phyloP scores from a whole-genome alignment of 2,888 invertebrate genomes.

The Phaonia tiefii region DNA sequence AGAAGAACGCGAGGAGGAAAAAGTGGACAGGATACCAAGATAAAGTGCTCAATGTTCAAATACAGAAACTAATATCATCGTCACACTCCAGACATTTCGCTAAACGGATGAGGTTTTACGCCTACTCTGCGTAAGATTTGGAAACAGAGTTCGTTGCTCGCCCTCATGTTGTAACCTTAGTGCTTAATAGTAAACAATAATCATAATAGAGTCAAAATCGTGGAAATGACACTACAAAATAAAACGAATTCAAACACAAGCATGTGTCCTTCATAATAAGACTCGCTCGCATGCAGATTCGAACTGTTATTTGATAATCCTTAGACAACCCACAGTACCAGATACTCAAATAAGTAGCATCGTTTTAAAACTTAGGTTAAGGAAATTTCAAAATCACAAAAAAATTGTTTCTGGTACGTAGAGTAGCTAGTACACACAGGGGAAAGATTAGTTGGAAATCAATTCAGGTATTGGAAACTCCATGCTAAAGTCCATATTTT shows the following conservation, averaged over 20 bases:
- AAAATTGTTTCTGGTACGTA: no score
- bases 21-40: slow-evolving; percentile 40
- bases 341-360: no score
- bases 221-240: slow-evolving; percentile 31
- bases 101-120: slow-evolving; percentile 63
- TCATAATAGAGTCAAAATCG: slow-evolving; percentile 60
- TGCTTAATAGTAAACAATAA: slow-evolving; percentile 59
- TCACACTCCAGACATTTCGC: slow-evolving; percentile 24
- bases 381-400: no score
- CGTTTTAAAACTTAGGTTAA: no score
- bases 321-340: slow-evolving; percentile 44
- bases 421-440: no score
- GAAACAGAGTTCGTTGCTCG: slow-evolving; percentile 9
- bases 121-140: slow-evolving; percentile 35
- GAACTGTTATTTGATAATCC: slow-evolving; percentile 57
- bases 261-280: no score
- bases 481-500: no score
- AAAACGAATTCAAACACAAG: slow-evolving; percentile 1
- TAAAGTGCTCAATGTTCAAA: not conserved
- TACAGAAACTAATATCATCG: not conserved
- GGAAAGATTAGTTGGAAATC: no score
- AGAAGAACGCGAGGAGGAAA: slow-evolving; percentile 52
- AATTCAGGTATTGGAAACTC: no score
- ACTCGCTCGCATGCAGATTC: no score
- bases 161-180: slow-evolving; percentile 34